Evolutionary conservation across 2,888 invertebrate species (phyloP).

Genomic region (Nezara viridula): DNA sequence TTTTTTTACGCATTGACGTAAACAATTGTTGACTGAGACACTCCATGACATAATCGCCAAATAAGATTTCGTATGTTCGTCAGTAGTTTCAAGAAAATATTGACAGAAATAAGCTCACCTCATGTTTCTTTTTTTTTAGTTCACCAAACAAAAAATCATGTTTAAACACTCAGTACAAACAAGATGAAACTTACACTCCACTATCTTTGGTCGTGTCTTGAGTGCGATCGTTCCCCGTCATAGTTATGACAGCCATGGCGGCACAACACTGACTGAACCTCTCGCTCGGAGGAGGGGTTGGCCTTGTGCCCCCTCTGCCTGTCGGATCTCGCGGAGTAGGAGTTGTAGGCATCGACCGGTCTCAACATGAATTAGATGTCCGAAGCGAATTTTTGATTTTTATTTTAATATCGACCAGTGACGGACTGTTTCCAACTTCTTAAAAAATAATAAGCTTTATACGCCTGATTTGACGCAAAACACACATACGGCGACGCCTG

Average conservation of each 20-base stretch:
- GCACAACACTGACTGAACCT: conserved; percentile 32
- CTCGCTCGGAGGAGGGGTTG: not conserved
- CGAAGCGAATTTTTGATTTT: not conserved
- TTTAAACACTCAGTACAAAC: not conserved
- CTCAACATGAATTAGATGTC: not conserved
- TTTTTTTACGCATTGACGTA: not conserved
- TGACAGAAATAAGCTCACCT: not conserved
- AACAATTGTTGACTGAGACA: not conserved
- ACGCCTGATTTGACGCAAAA: no score
- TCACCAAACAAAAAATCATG: not conserved
- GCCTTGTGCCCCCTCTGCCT: not conserved
- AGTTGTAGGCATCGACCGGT: not conserved
- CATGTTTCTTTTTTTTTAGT: not conserved
- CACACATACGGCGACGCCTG: no score
- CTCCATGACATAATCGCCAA: not conserved
- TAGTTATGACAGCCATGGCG: conserved; percentile 9
- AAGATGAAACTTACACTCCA: conserved; percentile 4
- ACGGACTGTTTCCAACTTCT: no score
- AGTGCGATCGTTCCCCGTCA: not conserved
- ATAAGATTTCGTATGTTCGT: no score
- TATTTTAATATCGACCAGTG: not conserved
- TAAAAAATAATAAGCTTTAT: no score
- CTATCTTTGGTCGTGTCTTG: conserved; percentile 27
- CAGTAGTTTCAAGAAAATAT: not conserved
- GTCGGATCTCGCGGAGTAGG: not conserved